Percentiles rank a stretch among this genome's conserved stretches.
Conservation (phyloP, 2,797 vertebrate genomes). For the Eleutherodactylus coqui region DNA sequence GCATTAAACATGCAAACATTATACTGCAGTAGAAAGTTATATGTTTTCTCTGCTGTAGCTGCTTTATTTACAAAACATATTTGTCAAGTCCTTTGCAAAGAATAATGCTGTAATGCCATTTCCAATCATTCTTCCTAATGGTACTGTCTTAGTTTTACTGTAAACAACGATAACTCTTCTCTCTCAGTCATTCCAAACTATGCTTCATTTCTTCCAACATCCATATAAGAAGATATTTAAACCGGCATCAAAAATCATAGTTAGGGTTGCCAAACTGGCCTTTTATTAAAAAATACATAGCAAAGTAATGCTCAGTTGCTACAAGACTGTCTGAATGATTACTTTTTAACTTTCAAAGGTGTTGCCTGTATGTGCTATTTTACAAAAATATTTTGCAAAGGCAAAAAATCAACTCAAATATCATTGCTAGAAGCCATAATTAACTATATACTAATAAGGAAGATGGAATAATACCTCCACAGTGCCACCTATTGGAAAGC, state of each 20-base stretch:
- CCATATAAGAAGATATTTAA: constrained; percentile 77
- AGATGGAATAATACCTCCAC: too few species aligned
- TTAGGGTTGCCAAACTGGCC: constrained; percentile 64
- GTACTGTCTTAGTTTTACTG: constrained; percentile 82
- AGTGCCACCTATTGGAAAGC: too few species aligned
- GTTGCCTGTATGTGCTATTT: too few species aligned
- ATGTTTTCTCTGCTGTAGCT: constrained; percentile 79
- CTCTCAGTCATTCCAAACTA: constrained; percentile 74
- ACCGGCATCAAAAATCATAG: constrained; percentile 70
- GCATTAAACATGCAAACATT: constrained; percentile 75
- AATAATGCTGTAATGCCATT: constrained; percentile 79
- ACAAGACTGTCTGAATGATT: not conserved
- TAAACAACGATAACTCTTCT: constrained; percentile 84
- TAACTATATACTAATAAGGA: too few species aligned
- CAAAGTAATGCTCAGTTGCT: not conserved
- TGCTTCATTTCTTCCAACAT: constrained; percentile 75
- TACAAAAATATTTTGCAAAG: too few species aligned
- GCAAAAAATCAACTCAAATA: too few species aligned
- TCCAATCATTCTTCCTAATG: constrained; percentile 85
- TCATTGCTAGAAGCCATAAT: too few species aligned
- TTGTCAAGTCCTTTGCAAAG: constrained; percentile 83
- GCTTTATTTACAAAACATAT: constrained; percentile 84
- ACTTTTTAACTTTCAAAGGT: too few species aligned
- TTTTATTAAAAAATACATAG: constrained; percentile 30
- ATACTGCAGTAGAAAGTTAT: constrained; percentile 69